Conservation (phyloP, 2,888 invertebrate genomes). For the Panopea generosa region DNA sequence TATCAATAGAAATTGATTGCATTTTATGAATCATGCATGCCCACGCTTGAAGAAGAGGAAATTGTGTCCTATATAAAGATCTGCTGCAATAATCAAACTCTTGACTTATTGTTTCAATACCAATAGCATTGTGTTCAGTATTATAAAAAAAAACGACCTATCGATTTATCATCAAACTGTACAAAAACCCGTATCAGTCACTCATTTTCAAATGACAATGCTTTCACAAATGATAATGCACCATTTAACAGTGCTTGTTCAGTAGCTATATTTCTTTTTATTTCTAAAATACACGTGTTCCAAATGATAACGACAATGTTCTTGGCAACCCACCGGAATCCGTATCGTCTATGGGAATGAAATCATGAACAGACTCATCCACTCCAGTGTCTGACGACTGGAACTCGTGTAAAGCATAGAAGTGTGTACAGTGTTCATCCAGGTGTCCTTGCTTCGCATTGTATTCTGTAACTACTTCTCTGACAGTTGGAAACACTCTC, state of each 20-base stretch:
- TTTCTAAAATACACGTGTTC: conserved; percentile 42
- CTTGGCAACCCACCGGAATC: conserved; percentile 47
- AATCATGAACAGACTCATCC: no score
- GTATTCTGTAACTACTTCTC: no score
- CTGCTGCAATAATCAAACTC: conserved; percentile 25
- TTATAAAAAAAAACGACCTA: conserved; percentile 20
- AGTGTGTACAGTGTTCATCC: no score
- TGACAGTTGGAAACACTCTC: no score
- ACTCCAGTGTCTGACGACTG: no score
- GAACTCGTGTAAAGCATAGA: no score
- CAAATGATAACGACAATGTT: conserved; percentile 28
- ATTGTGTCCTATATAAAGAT: conserved; percentile 33
- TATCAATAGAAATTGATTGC: conserved; percentile 33
- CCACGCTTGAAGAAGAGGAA: conserved; percentile 52
- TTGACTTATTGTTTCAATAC: conserved; percentile 27
- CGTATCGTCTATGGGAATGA: conserved; percentile 48
- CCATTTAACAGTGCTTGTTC: conserved; percentile 46
- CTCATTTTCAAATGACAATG: conserved; percentile 4
- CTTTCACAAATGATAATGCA: conserved; percentile 35
- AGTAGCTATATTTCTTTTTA: conserved; percentile 38
- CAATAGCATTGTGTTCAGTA: conserved; percentile 30
- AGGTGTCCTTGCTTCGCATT: no score
- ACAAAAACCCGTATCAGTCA: conserved; percentile 15
- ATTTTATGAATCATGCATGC: conserved; percentile 45
- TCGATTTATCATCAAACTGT: conserved; percentile 38